Base-by-base conservation (phyloP, 1,140 invertebrate species). In the Pachypsylla venusta region DNA sequence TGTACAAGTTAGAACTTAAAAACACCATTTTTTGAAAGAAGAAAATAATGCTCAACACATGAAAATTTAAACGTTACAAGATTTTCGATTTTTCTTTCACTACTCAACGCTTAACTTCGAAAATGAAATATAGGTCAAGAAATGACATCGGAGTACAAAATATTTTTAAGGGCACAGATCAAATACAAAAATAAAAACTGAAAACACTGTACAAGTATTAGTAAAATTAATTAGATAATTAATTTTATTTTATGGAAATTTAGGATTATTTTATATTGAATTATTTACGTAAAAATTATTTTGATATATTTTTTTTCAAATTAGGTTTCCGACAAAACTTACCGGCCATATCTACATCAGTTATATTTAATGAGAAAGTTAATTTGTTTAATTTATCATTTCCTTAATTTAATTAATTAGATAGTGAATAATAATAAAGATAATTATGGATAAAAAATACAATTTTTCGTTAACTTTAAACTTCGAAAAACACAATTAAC, bases 291-390 rank as follows among this genome's bases (percentile, higher is more conserved):
- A n/a, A n/a, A n/a, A n/a, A n/a, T n/a, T n/a, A n/a, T n/a, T n/a
- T n/a, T n/a, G n/a, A n/a, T n/a, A n/a, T n/a, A n/a, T n/a, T n/a
- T 35, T 16, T 35, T 16, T 35, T 35, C 10, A 35, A 35, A 35
- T 10, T 35, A 16, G 16, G 30, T 12, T 35, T 10, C 30, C 16
- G 30, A 35, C 16, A 35, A 48, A 10, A 48, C 42, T 48, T 19
- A 48, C 42, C 42, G 42, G 42, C 42, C 42, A 48, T 48, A 19
- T 48, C 42, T 48, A 48, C 42, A 48, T 48, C n/a, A 48, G 42
- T 48, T 48, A 19, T 19, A n/a, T 48, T 48, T 7, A 7, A n/a
- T 19, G 22, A 48, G 5, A 19, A n/a, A 19, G 22, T 48, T 22
- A 48, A n/a, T 48, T 48, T 7, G n/a, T 19, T 19, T 22, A 48